Evolutionary conservation across 2,888 invertebrate genomes (phyloP), one percentile per base, ranked within the genome.

Genomic region (Caenorhabditis angaria): DNA sequence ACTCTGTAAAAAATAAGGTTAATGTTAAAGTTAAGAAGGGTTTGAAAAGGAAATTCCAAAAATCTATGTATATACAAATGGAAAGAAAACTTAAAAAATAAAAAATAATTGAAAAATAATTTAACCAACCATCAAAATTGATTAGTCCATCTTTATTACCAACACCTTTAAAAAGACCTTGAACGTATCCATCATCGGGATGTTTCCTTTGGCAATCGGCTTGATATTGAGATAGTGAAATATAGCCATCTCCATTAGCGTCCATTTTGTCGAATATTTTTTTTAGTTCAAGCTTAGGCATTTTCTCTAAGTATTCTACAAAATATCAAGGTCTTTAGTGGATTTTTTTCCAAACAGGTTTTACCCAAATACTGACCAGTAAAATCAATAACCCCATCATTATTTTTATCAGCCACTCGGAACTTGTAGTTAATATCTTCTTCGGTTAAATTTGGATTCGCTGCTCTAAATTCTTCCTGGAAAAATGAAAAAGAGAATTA

Each of bases 151-250:
- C 87, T 74, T 88, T 88, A 86, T 89, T 84, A 80, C 89, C 77
- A 83, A 87, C 81, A 85, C 89, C 84, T 87, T 88, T 82, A 84
- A 89, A 81, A 87, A 89, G 80, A 80, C 88, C 68, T 81, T 89
- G 83, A 71, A 84, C 86, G 56, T 85, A 84, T 58, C 83, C 74
- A 65, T 88, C 76, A 66, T 85, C 69, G 80, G 87, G 65, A 84
- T 89, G 80, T 80, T 88, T 83, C 87, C 82, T 62, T 60, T 85
- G 85, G 79, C 90, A 91, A 28, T 86, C 87, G 14, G 85, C 83
- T 27, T 86, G 80, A 61, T 87, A 76, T 67, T 87, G 86, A 2
- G 84, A 83, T 58, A 84, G 69, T 14, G 85, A 85, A 48, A 87
- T 85, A 61, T 79, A 80, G 8, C 87, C 87, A 63, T 87, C 86